Conservation (phyloP, 2,888 invertebrate genomes). For the Dolichomitus sp. region DNA sequence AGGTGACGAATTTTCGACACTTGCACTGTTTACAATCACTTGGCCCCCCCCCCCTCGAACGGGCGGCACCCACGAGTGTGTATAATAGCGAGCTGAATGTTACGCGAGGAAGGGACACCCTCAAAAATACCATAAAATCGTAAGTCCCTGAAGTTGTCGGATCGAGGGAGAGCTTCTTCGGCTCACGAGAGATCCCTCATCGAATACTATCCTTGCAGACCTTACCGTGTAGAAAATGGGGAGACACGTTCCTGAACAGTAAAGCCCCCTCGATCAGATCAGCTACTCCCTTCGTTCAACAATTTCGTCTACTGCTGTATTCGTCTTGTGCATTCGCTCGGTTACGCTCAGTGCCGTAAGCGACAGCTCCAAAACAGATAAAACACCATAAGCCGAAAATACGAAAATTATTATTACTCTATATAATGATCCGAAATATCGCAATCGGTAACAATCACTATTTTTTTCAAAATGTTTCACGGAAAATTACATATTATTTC, state of each 20-base stretch:
- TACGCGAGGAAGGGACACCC: constrained; percentile 34
- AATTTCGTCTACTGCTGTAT: constrained; percentile 23
- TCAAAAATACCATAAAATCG: constrained; percentile 58
- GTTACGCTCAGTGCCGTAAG: constrained; percentile 3
- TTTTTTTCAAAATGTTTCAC: neutral
- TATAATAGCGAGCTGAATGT: constrained; percentile 58
- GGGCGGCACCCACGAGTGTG: constrained; percentile 52
- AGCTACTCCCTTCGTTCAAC: constrained; percentile 56
- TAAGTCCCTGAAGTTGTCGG: constrained; percentile 34
- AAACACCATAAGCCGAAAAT: neutral
- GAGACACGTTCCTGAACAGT: constrained; percentile 15
- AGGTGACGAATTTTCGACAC: no score
- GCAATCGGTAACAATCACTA: neutral
- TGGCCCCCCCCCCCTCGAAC: constrained; percentile 39
- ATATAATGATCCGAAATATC: neutral
- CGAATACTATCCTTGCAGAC: constrained; percentile 2
- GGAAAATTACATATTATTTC: no score
- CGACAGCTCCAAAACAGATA: neutral
- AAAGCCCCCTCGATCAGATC: constrained; percentile 58
- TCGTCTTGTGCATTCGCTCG: neutral
- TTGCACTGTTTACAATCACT: constrained; percentile 70
- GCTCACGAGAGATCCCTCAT: constrained; percentile 31
- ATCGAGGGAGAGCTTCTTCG: constrained; percentile 21
- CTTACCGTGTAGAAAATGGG: constrained; percentile 4
- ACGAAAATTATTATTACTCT: neutral